Percentiles rank a stretch among this genome's conserved stretches.
Evolutionary conservation across 1,140 invertebrate species (phyloP).

Genomic region (Palaemon carinicauda): DNA sequence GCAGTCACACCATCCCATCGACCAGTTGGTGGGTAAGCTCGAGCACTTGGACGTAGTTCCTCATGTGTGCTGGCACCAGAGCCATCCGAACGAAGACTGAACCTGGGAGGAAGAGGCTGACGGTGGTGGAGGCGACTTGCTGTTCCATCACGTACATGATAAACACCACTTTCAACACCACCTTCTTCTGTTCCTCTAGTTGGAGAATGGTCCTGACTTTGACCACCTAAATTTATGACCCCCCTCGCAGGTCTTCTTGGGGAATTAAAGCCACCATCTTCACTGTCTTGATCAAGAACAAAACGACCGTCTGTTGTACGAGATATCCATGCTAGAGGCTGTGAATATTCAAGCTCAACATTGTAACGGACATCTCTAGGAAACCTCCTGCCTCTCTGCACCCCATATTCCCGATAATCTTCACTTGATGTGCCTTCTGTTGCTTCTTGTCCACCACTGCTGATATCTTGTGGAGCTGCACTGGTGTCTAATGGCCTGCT

Average conservation of each 20-base stretch:
- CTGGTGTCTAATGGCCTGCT: constrained; percentile 48
- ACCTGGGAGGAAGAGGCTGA: constrained; percentile 73
- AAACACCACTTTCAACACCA: constrained; percentile 58
- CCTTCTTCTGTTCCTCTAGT: constrained; percentile 61
- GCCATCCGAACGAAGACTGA: constrained; percentile 75
- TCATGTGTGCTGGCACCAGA: constrained; percentile 69
- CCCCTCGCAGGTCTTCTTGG: constrained; percentile 51
- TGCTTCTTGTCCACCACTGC: constrained; percentile 20
- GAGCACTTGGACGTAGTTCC: constrained; percentile 11
- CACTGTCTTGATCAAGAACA: constrained; percentile 76
- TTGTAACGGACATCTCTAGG: constrained; percentile 59
- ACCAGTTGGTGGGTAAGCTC: background rate
- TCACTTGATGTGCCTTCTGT: constrained; percentile 32
- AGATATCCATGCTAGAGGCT: constrained; percentile 73
- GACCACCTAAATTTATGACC: constrained; percentile 63
- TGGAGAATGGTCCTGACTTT: constrained; percentile 46
- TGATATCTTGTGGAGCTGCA: constrained; percentile 41
- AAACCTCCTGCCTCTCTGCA: constrained; percentile 56
- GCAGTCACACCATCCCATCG: constrained; percentile 66
- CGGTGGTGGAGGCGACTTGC: constrained; percentile 73
- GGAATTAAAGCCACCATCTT: constrained; percentile 78
- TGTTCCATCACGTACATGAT: constrained; percentile 56
- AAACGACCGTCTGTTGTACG: constrained; percentile 78
- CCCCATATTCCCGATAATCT: constrained; percentile 44
- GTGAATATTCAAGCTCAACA: constrained; percentile 62